Evolutionary conservation across 2,888 invertebrate species (phyloP).

Genomic region (Acanthosepion lycidas): DNA sequence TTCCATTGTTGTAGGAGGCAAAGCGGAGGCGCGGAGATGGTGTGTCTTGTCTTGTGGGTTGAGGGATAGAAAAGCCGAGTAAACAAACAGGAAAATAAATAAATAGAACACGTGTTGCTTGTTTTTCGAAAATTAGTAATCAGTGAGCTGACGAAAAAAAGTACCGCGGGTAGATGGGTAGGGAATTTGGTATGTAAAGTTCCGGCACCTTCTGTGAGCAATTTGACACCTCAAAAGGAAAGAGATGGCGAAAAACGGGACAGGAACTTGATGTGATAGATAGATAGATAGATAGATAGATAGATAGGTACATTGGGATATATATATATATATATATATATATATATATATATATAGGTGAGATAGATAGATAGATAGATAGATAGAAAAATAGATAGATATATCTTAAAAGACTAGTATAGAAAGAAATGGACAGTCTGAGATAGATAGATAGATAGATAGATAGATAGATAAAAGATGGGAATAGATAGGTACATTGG

Average conservation of each 20-base stretch:
- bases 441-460: conserved; percentile 1
- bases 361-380: too few relatives aligned
- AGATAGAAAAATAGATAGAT: too few relatives aligned
- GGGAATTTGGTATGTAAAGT: background rate
- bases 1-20: background rate
- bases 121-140: conserved; percentile 6
- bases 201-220: conserved; percentile 33
- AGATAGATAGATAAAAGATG: background rate
- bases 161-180: background rate
- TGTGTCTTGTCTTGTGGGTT: background rate
- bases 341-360: too few relatives aligned
- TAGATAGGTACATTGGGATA: too few relatives aligned
- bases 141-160: background rate
- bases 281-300: background rate
- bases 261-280: background rate
- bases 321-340: too few relatives aligned
- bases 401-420: too few relatives aligned
- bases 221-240: background rate
- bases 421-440: too few relatives aligned
- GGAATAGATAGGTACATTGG: too few relatives aligned
- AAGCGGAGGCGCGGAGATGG: background rate
- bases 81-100: conserved; percentile 16
- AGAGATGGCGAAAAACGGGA: background rate
- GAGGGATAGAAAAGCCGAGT: background rate
- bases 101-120: conserved; percentile 18